phyloP scores from a whole-genome alignment of 1,140 invertebrate genomes.

The Gonioctena quinquepunctata region DNA sequence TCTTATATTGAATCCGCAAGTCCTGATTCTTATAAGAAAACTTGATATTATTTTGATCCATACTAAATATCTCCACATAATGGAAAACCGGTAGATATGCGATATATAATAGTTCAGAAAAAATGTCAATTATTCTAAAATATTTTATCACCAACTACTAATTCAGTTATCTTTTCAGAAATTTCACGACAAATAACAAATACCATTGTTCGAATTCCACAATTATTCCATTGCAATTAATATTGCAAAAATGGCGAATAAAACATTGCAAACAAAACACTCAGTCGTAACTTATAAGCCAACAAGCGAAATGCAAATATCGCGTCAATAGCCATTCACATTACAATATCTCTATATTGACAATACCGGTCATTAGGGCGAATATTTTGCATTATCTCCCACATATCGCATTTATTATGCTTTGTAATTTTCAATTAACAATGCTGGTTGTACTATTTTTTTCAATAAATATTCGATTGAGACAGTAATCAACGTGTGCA shows the following conservation, averaged over 20 bases:
- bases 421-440: constrained; percentile 1
- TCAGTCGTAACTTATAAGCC: not conserved
- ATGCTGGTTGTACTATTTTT: not conserved
- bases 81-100: no score
- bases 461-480: not conserved
- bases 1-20: no score
- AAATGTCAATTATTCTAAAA: not conserved
- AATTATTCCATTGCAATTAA: not conserved
- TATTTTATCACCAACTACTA: not conserved
- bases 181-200: not conserved
- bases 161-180: not conserved
- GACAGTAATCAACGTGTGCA: not conserved
- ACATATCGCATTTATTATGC: not conserved
- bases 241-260: not conserved
- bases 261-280: not conserved
- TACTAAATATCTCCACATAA: no score
- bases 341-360: not conserved
- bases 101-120: no score
- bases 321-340: not conserved
- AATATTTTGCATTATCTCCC: constrained; percentile 1
- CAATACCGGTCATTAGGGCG: not conserved
- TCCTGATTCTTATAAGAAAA: no score
- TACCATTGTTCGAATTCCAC: not conserved
- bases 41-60: no score
- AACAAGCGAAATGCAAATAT: not conserved